Base-by-base conservation (phyloP, 2,113 vertebrate genomes). In the Campylorhamphus procurvoides region DNA sequence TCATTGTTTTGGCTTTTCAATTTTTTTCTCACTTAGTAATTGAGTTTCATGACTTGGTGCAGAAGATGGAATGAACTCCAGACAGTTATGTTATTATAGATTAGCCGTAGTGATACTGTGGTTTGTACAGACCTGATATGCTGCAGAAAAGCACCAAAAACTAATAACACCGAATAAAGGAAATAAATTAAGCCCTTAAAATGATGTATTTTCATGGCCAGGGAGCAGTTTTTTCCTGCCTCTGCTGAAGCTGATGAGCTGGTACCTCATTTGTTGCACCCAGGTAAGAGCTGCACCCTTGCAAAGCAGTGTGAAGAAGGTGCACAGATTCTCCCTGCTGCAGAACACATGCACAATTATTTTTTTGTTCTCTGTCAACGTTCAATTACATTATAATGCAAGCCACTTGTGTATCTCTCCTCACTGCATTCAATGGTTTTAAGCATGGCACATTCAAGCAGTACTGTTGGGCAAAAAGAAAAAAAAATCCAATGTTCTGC, bases 151-250 rank as follows among this genome's bases (percentile, higher is more conserved):
- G 93, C 94, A 78, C 23, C 25, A 83, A 94, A 95, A 91, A 18
- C 84, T 20, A 68, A 66, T 93, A 91, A 93, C 55, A 31, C 27
- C 9, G 17, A 85, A 82, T 84, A 94, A 94, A 85, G 80, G 87
- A 92, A 90, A 90, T 75, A 92, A 92, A 95, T 92, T 58, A 80
- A 96, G 82, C 77, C 86, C 87, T 86, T 87, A 84, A 82, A 89
- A 89, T 77, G 33, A 79, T 89, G 59, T 84, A 52, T 97, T 97
- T 97, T 93, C 86, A 73, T 95, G 88, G 78, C 83, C n/a, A 72
- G 25, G 44, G 52, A 82, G 47, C 69, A 78, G 14, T 15, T 87
- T 95, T 78, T 89, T 39, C 40, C 40, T 73, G 31, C 14, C n/a
- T 82, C 72, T 79, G 22, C 60, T 62, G 14, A 52, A 90, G 46